These are phyloP conservation scores for Pseudomyrmex sp. DNA, from an alignment of 1,140 invertebrate genomes.

Conservation along the genomic window DNA sequence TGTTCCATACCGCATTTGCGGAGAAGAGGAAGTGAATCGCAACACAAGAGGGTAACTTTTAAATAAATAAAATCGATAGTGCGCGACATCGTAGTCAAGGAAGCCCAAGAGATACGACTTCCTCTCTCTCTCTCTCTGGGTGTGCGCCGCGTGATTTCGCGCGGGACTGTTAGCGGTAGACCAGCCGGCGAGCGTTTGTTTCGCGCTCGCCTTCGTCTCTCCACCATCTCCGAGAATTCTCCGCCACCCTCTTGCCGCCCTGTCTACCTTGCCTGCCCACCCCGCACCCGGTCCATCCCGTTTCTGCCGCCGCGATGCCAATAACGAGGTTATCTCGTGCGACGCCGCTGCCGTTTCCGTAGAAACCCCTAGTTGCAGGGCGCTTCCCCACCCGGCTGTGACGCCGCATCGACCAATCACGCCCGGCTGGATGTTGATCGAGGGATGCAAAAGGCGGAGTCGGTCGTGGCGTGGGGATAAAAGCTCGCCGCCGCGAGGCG, in stretches of 20 bases:
- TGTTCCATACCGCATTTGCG: neutral
- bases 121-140: conserved; percentile 42
- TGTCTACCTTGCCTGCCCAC: neutral
- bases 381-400: conserved; percentile 65
- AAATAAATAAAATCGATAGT: conserved; percentile 75
- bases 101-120: conserved; percentile 53
- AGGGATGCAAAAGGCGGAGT: conserved; percentile 80
- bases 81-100: conserved; percentile 70
- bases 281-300: neutral
- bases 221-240: conserved; percentile 46
- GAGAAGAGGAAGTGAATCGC: conserved; percentile 36
- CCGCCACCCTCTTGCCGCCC: conserved; percentile 39
- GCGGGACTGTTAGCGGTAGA: conserved; percentile 84
- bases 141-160: conserved; percentile 82
- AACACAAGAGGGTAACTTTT: conserved; percentile 68
- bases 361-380: conserved; percentile 76
- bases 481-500: conserved; percentile 72
- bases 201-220: conserved; percentile 78
- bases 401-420: conserved; percentile 77
- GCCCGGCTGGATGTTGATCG: conserved; percentile 76
- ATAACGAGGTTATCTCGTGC: conserved; percentile 82
- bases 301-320: conserved; percentile 72
- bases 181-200: conserved; percentile 84
- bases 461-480: conserved; percentile 77
- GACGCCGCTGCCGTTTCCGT: conserved; percentile 78